These are phyloP conservation scores for Brachypodius melanocephalos DNA, from an alignment of 2,113 vertebrate species.

Conservation along the genomic window DNA sequence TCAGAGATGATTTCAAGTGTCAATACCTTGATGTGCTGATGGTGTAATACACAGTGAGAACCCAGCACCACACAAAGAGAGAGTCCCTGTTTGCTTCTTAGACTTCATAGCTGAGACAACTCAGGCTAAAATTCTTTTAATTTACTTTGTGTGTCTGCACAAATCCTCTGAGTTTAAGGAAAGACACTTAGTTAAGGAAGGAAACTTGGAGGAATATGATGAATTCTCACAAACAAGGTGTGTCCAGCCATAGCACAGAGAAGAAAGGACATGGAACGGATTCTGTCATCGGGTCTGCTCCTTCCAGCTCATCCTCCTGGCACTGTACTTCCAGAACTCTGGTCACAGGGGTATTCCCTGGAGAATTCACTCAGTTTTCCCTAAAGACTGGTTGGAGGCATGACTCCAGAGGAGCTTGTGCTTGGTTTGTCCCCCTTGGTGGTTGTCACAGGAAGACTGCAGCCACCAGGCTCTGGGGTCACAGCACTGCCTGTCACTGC, in stretches of 20 bases:
- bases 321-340: neutral
- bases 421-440: too few species aligned
- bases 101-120: neutral
- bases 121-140: neutral
- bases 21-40: neutral
- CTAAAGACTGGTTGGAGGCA: neutral
- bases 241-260: neutral
- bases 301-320: neutral
- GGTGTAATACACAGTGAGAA: neutral
- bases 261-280: neutral
- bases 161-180: neutral
- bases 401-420: fast-evolving
- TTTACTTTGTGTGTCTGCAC: neutral
- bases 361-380: neutral
- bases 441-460: fast-evolving
- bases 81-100: neutral
- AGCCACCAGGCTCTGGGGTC: neutral
- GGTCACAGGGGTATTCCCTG: neutral
- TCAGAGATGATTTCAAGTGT: neutral
- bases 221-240: neutral
- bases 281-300: fast-evolving
- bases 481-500: neutral
- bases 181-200: neutral
- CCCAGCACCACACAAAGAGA: neutral
- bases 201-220: neutral